Evolutionary conservation across 2,113 vertebrate species (phyloP).

Genomic region (Cynopterus brachyotis): DNA sequence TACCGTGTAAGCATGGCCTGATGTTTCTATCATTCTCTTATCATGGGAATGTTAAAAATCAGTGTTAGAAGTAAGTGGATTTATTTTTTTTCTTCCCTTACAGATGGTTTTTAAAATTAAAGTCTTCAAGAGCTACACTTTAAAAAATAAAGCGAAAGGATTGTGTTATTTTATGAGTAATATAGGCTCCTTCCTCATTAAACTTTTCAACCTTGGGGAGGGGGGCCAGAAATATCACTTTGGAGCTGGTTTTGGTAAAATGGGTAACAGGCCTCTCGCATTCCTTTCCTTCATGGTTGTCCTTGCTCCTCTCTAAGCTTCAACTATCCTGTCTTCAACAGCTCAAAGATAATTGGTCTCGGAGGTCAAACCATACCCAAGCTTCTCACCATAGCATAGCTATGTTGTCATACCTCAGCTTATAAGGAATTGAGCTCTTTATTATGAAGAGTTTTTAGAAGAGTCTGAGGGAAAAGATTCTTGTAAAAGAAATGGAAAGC

Average conservation of each 20-base stretch:
- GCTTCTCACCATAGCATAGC: background rate
- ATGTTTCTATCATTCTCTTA: background rate
- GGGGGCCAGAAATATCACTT: rapidly evolving
- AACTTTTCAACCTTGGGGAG: background rate
- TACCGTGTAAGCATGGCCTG: background rate
- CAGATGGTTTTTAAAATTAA: conserved; percentile 36
- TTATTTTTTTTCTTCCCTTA: background rate
- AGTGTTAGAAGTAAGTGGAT: conserved; percentile 2
- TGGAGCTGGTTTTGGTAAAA: background rate
- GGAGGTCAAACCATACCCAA: background rate
- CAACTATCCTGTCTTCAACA: background rate
- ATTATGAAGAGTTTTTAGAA: background rate
- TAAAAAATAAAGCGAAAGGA: background rate
- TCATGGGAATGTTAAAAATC: background rate
- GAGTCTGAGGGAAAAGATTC: background rate
- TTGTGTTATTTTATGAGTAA: background rate
- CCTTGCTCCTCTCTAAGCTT: background rate
- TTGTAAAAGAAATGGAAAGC: background rate
- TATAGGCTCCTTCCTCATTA: background rate
- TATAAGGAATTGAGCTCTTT: background rate
- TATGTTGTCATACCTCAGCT: background rate
- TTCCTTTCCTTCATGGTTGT: background rate
- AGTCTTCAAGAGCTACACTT: background rate
- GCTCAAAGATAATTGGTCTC: background rate
- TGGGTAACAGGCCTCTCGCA: background rate